These are phyloP conservation scores for Calameuta idolon DNA, from an alignment of 2,888 invertebrate genomes.

Conservation along the genomic window DNA sequence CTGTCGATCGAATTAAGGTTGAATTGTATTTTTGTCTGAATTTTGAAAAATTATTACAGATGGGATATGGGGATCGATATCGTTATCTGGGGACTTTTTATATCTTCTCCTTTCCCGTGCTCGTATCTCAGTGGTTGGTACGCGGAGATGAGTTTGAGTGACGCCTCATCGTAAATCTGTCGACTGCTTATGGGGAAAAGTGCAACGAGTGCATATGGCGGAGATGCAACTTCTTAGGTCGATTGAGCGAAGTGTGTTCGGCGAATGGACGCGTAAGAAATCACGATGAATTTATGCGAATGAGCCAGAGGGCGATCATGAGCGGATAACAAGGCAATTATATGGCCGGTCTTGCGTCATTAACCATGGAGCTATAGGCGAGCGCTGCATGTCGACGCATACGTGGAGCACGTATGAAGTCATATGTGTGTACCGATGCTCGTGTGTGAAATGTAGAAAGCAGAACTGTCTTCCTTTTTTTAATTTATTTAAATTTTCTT, in stretches of 20 bases:
- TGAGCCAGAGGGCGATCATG: constrained; percentile 22
- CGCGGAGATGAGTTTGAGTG: background rate
- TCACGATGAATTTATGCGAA: constrained; percentile 17
- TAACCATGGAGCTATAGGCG: constrained; percentile 8
- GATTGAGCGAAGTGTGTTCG: background rate
- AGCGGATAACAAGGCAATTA: constrained; percentile 25
- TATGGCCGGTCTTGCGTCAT: constrained; percentile 20
- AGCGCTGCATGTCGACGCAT: background rate
- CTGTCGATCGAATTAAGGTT: no score
- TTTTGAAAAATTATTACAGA: no score
- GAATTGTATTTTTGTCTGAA: no score
- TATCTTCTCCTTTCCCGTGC: background rate
- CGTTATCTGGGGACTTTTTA: background rate
- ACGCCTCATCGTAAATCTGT: background rate
- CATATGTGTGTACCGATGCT: no score
- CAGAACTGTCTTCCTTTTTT: background rate
- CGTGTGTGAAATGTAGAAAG: background rate
- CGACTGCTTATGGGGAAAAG: background rate
- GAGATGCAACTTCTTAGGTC: background rate
- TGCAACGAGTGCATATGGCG: background rate
- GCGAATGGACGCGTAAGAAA: constrained; percentile 6
- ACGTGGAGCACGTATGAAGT: background rate
- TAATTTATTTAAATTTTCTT: background rate
- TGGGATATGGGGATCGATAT: background rate
- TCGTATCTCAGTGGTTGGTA: background rate